Evolutionary conservation across 2,113 vertebrate species (phyloP).

Genomic region (Nothocercus julius): DNA sequence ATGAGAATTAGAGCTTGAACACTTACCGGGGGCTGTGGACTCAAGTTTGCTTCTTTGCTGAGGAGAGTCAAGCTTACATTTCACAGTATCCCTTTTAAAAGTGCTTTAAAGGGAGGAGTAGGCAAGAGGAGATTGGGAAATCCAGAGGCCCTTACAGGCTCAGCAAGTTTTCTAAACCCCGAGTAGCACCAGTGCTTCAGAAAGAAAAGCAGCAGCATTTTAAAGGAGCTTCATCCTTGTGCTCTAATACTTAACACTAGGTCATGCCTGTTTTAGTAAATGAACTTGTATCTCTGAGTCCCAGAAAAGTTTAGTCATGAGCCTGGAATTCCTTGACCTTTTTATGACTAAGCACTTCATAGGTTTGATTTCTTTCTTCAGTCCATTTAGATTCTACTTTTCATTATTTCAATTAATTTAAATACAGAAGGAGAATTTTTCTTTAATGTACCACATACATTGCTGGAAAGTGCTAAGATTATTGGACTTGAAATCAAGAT

Average conservation of each 20-base stretch:
- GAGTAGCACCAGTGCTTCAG: background rate
- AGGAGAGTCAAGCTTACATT: background rate
- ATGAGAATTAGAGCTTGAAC: background rate
- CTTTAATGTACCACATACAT: background rate
- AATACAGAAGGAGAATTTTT: background rate
- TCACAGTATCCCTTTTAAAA: background rate
- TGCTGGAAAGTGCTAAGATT: background rate
- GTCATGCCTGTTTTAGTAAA: background rate
- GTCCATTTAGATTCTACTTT: background rate
- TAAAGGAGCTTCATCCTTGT: background rate
- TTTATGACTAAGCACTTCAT: background rate
- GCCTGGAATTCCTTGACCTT: background rate
- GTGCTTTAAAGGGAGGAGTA: background rate
- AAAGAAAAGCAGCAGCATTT: background rate
- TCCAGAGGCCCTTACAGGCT: background rate
- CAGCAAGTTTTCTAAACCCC: background rate
- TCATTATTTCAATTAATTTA: conserved; percentile 42
- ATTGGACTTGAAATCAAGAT: background rate
- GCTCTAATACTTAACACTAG: background rate
- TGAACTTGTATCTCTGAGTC: background rate
- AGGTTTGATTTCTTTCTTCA: background rate
- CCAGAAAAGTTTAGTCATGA: background rate
- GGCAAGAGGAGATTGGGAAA: background rate
- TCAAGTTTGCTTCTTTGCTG: background rate
- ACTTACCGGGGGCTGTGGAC: background rate